Conservation (phyloP, 2,888 invertebrate species). For the Thelaira solivaga region DNA sequence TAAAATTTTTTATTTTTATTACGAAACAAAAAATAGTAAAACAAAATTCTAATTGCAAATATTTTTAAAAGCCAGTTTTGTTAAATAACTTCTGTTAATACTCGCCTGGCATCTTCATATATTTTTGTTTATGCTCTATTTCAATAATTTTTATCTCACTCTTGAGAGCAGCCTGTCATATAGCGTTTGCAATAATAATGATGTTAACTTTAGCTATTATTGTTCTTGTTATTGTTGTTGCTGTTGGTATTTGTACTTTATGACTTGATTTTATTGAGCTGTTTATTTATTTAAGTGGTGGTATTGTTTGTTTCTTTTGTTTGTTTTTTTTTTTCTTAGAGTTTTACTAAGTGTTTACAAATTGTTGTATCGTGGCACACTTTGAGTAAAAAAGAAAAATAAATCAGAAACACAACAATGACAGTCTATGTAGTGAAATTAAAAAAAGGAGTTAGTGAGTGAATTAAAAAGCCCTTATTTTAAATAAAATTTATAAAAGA, state of each 20-base stretch:
- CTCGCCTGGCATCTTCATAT: too few relatives aligned
- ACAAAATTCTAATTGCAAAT: too few relatives aligned
- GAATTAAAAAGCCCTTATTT: too few relatives aligned
- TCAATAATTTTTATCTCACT: not conserved
- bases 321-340: constrained; percentile 40
- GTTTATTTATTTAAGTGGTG: constrained; percentile 36
- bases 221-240: constrained; percentile 1
- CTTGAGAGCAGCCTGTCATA: not conserved
- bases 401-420: not conserved
- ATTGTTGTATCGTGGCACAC: constrained; percentile 55
- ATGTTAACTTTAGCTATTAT: too few relatives aligned
- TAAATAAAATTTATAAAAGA: too few relatives aligned
- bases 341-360: constrained; percentile 53
- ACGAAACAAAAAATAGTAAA: too few relatives aligned
- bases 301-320: not conserved
- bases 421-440: not conserved
- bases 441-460: not conserved
- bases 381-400: constrained; percentile 13
- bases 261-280: constrained; percentile 43
- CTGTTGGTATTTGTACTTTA: constrained; percentile 24
- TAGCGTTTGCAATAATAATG: not conserved
- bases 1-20: too few relatives aligned
- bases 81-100: too few relatives aligned
- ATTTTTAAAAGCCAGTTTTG: too few relatives aligned
- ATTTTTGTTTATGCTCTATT: not conserved